Evolutionary conservation across 2,113 vertebrate species (phyloP).

Genomic region (Mixornis gularis): DNA sequence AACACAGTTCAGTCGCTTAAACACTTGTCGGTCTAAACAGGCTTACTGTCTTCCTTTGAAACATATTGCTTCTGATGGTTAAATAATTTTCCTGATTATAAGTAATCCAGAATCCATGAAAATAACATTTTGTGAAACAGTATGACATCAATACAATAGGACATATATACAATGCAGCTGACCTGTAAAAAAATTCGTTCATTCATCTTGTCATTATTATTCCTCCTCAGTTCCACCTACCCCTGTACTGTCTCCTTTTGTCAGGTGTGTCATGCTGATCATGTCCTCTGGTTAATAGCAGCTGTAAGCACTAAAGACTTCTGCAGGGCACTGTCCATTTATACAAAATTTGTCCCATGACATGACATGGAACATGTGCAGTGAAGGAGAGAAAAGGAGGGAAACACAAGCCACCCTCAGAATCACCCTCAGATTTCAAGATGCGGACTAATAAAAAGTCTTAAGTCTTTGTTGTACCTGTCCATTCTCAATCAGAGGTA

Average conservation of each 20-base stretch:
- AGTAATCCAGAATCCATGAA: neutral
- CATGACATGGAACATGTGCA: neutral
- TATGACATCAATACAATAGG: neutral
- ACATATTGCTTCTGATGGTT: neutral
- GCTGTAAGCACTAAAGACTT: neutral
- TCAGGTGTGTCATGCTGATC: neutral
- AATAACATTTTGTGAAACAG: neutral
- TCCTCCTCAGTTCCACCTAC: neutral
- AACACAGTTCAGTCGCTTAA: neutral
- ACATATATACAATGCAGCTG: fast-evolving
- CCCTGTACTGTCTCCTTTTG: neutral
- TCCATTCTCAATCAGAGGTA: neutral
- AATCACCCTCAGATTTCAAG: neutral
- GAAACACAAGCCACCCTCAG: neutral
- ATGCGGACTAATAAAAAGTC: neutral
- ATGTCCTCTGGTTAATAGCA: neutral
- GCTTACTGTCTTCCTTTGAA: neutral
- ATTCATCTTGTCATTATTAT: neutral
- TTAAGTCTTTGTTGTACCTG: neutral
- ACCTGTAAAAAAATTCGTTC: neutral
- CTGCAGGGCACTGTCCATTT: neutral
- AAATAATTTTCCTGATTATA: neutral
- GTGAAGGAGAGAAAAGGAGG: neutral
- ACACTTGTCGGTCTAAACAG: neutral
- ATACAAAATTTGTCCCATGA: neutral